Percentiles rank a stretch among this genome's conserved stretches.
phyloP scores from a whole-genome alignment of 2,888 invertebrate species.

The Acanthosepion lycidas region DNA sequence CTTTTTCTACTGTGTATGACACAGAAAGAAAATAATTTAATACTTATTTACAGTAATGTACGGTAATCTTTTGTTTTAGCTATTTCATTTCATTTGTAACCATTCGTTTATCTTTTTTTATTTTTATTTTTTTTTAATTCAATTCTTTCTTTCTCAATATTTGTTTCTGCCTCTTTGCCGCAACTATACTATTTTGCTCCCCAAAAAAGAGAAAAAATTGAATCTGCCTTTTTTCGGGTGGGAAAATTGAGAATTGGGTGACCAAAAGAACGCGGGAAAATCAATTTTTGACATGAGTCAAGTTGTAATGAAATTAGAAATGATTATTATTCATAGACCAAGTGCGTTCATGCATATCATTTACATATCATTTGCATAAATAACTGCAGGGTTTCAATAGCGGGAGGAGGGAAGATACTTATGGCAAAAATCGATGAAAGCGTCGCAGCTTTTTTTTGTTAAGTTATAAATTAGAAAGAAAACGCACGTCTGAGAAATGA shows the following conservation, averaged over 20 bases:
- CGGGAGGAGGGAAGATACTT: neutral
- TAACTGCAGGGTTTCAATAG: neutral
- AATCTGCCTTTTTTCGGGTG: neutral
- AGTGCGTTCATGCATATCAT: neutral
- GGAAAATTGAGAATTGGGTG: neutral
- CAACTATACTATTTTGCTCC: too few relatives aligned
- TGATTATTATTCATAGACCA: conserved; percentile 42
- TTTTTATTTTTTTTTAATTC: neutral
- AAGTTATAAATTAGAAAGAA: neutral
- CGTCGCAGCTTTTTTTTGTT: neutral
- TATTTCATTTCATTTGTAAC: neutral
- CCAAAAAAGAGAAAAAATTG: neutral
- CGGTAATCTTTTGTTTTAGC: neutral
- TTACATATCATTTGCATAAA: conserved; percentile 46
- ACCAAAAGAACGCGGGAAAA: neutral
- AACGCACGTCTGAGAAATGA: neutral
- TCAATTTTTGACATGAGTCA: conserved; percentile 43
- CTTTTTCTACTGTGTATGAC: too few relatives aligned
- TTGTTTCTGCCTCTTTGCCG: neutral
- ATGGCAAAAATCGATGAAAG: neutral
- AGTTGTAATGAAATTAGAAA: conserved; percentile 46
- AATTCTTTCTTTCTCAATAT: neutral
- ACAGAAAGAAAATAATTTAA: neutral
- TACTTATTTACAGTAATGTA: neutral
- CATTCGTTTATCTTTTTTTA: neutral